Conservation (phyloP, 1,140 invertebrate genomes). For the Drosophila nigrodunni region DNA sequence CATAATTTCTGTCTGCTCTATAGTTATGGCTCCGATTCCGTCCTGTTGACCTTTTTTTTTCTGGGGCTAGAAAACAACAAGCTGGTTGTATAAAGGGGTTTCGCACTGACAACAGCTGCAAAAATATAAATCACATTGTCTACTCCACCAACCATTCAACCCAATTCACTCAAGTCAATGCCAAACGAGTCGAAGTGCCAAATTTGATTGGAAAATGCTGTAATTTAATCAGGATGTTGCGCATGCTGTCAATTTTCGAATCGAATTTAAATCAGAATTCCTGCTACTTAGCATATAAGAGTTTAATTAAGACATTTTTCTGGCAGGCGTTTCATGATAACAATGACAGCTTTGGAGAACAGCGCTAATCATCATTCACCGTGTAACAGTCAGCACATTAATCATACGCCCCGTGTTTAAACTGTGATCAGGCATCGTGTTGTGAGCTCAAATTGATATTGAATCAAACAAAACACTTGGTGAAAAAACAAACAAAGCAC, state of each 20-base stretch:
- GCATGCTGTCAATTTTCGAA: constrained; percentile 7
- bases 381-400: constrained; percentile 53
- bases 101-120: constrained; percentile 20
- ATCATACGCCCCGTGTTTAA: constrained; percentile 64
- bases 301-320: constrained; percentile 36
- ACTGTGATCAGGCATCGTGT: constrained; percentile 44
- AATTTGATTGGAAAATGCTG: constrained; percentile 28
- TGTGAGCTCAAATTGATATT: constrained; percentile 55
- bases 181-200: constrained; percentile 3
- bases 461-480: constrained; percentile 63
- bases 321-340: not conserved
- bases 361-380: constrained; percentile 39
- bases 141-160: not conserved
- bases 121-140: constrained; percentile 5
- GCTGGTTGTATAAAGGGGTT: constrained; percentile 48
- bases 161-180: not conserved
- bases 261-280: constrained; percentile 5
- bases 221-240: constrained; percentile 8
- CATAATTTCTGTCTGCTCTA: constrained; percentile 69
- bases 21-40: not conserved
- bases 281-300: constrained; percentile 17
- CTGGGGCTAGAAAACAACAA: constrained; percentile 3
- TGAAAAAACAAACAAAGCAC: constrained; percentile 5
- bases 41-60: constrained; percentile 56
- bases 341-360: not conserved